Base-by-base conservation (phyloP, 2,113 vertebrate species). In the Osmerus eperlanus region DNA sequence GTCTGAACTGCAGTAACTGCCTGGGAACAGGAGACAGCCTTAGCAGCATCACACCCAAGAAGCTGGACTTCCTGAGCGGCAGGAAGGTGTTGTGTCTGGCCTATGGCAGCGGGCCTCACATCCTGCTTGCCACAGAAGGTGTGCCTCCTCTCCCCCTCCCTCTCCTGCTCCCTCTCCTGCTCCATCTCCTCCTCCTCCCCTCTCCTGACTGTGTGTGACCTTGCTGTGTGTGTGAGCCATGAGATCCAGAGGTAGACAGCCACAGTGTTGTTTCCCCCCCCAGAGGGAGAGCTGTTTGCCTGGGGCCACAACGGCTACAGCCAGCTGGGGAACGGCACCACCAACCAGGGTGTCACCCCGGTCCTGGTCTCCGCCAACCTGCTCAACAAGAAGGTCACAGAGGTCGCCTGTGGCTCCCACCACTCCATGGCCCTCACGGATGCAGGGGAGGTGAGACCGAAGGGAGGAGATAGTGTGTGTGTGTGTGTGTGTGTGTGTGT, bases 241-340 rank as follows among this genome's bases (percentile, higher is more conserved):
- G 1, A 29, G 18, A n/a, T 66, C 63, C 29, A 18, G 55, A 16
- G n/a, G n/a, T 1, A 19, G 55, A 6, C 55, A 18, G 55, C 2
- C 11, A 56, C 41, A 56, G 16, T 56, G 55, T 66, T 70, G 68
- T 71, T 61, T 76, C 61, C 71, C 12, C 77, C 90, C 87, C 36
- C 88, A 99, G 97, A 96, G 76, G 97, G 97, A 53, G 95, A 96
- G 81, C 89, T 99, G 3, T 99, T 95, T 70, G 94, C 96, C 28
- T 99, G 97, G 97, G 97, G 97, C 18, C 97, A 99, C 75, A 99
- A 99, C 47, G 95, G 95, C 72, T 99, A 98, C 82, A 96, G 96
- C 90, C 97, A 99, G 5, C 91, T 99, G 76, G 97, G 97, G 28
- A 98, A 98, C 54, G 96, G 97, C 71, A 95, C 94, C 4, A 96